Conservation (phyloP, 2,797 vertebrate genomes). For the Telmatherina bonti region DNA sequence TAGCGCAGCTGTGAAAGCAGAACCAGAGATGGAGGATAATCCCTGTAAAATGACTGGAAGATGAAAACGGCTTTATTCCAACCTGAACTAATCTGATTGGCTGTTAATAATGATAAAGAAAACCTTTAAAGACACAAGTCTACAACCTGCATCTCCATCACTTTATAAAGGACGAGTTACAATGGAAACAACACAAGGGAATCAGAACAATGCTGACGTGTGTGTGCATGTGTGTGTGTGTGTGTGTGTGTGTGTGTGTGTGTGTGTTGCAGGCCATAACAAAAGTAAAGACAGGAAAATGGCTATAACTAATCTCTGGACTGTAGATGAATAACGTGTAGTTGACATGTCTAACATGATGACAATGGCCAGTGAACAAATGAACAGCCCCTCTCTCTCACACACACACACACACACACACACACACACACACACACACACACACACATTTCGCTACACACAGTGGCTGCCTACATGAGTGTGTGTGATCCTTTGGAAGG, state of each 20-base stretch:
- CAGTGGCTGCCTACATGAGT: no score
- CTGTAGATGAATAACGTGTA: conserved; percentile 1
- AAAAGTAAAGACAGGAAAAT: not conserved
- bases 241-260: no score
- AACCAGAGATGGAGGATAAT: conserved; percentile 29
- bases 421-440: no score
- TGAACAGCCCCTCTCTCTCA: not conserved
- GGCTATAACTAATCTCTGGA: not conserved
- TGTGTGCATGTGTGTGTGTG: no score
- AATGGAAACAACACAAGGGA: conserved; percentile 7
- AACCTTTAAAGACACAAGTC: conserved; percentile 26
- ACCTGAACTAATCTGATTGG: conserved; percentile 58
- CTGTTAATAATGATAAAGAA: conserved; percentile 36
- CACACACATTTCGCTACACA: no score
- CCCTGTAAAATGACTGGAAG: conserved; percentile 51
- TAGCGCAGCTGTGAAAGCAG: conserved; percentile 21
- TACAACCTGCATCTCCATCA: conserved; percentile 46
- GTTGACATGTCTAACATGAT: not conserved
- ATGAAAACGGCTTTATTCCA: conserved; percentile 37
- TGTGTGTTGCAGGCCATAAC: no score
- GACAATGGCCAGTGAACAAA: not conserved
- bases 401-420: no score
- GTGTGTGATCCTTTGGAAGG: no score
- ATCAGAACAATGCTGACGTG: conserved; percentile 9
- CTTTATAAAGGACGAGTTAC: conserved; percentile 36